A percentile compares a stretch with the other conserved stretches of the same genome.
phyloP scores from a whole-genome alignment of 2,113 vertebrate species.

The Psophia crepitans region DNA sequence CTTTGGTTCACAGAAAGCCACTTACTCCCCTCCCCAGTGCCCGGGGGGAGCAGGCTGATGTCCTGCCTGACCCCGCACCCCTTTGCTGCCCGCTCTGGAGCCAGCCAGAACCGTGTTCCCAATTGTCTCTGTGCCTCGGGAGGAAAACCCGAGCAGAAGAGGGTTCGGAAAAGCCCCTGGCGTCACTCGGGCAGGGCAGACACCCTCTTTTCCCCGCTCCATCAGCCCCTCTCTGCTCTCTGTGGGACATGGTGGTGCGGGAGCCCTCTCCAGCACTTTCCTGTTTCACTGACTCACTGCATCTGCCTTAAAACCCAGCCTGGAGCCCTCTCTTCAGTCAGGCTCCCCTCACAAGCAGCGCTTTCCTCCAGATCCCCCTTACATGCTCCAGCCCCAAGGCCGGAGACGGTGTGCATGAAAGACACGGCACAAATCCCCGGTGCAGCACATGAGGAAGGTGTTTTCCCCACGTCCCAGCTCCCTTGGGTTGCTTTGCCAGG shows the following conservation, averaged over 20 bases:
- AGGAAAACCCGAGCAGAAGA: neutral
- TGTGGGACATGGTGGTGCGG: neutral
- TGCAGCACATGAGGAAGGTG: fast-evolving
- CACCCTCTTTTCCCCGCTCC: fast-evolving
- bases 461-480: neutral
- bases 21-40: neutral
- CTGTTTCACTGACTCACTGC: fast-evolving
- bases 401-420: fast-evolving
- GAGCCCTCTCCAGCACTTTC: neutral
- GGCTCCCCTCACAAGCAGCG: neutral
- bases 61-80: neutral
- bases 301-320: neutral
- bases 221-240: neutral
- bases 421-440: neutral
- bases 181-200: neutral
- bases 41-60: fast-evolving
- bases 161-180: fast-evolving
- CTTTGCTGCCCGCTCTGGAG: neutral
- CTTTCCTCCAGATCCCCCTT: neutral
- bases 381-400: neutral
- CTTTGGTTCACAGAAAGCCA: neutral
- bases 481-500: neutral
- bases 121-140: neutral
- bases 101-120: fast-evolving
- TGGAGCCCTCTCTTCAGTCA: neutral